Evolutionary conservation across 1,140 invertebrate genomes (phyloP), one percentile per base, ranked within the genome.

Genomic region (Zaprionus vittiger): DNA sequence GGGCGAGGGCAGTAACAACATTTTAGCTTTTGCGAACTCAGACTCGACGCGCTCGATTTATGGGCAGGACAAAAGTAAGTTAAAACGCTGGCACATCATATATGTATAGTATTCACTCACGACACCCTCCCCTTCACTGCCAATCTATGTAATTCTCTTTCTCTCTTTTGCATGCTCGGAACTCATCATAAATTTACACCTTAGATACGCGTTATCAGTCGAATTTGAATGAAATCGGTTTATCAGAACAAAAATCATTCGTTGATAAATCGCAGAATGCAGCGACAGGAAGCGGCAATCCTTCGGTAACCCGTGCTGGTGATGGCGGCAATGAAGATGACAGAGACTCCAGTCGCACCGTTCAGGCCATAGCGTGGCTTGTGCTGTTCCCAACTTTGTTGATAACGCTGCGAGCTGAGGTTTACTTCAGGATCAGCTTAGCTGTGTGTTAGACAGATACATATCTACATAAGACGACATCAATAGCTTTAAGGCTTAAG

Each of bases 221-320:
- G 41, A 95, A 95, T 85, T 92, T 96, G 73, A 96, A 95, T 86
- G 95, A 96, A 91, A 95, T 96, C 77, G 95, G 94, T 77, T 96
- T 95, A 93, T 96, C 95, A 38, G 95, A 96, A 91, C 95, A 95
- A 87, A 96, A 95, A 93, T 95, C 95, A 38, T 93, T 91, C 79
- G 79, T 92, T 72, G 94, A 94, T 81, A 92, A 91, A 84, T 80
- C 85, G 31, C 93, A 93, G 56, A 89, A 63, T 82, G 91, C 67
- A 92, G 91, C 83, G 89, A 92, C 52, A 34, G 79, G 80, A 83
- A 64, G 79, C 79, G 91, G 86, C 64, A 80, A 83, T 63, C 72
- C 81, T 60, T 80, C 85, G 54, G 87, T 91, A 81, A 81, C 89
- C 37, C 77, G 79, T 22, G 87, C 90, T 64, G 83, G 59, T 52